Conservation (phyloP, 2,113 vertebrate genomes). For the Dromiciops gliroides region DNA sequence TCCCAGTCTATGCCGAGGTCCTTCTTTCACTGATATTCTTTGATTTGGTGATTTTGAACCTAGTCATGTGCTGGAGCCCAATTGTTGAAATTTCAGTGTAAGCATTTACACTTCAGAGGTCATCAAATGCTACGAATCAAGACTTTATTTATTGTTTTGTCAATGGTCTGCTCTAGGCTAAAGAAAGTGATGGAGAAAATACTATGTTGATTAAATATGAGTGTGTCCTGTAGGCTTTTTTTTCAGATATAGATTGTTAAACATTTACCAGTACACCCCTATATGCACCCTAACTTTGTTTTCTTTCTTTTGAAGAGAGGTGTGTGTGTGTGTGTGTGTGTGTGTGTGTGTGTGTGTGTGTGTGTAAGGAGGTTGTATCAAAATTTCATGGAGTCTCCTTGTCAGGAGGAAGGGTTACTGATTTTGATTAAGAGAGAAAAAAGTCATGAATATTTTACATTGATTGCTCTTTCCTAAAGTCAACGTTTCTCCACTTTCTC, state of each 20-base stretch:
- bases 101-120: neutral
- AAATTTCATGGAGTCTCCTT: slow-evolving; percentile 38
- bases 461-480: slow-evolving; percentile 54
- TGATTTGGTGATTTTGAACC: neutral
- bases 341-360: neutral
- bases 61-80: neutral
- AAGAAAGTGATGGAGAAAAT: neutral
- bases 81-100: neutral
- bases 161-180: neutral
- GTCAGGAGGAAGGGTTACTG: slow-evolving; percentile 42
- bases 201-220: neutral
- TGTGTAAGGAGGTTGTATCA: neutral
- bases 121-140: neutral
- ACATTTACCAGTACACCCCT: neutral
- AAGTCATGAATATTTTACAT: slow-evolving; percentile 71
- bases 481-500: slow-evolving; percentile 55
- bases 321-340: neutral
- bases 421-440: slow-evolving; percentile 46
- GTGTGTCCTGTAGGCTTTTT: neutral
- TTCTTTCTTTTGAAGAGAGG: neutral
- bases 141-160: neutral
- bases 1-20: neutral
- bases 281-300: neutral
- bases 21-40: neutral
- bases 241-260: neutral